Base-by-base conservation (phyloP, 35 echinoderm and acorn worm species). In the Strongylocentrotus purpuratus region DNA sequence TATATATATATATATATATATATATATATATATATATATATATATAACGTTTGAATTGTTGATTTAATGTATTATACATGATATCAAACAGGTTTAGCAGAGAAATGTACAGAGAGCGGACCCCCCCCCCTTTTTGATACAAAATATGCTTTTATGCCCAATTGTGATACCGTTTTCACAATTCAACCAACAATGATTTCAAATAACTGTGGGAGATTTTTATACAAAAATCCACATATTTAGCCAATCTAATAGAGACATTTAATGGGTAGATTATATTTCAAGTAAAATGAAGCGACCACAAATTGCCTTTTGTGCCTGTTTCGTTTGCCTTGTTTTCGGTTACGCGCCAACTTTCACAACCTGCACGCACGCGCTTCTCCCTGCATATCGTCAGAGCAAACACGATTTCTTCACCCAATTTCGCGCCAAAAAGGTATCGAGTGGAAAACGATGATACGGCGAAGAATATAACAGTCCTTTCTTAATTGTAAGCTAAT, bases 301-400 rank as follows among this genome's bases (percentile, higher is more conserved):
- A 78, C 65, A 78, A 28, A 28, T 78, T 78, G 65, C 28, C 25
- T 78, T 22, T 78, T 78, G 65, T 78, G 25, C 65, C 65, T 28
- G 45, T 58, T 93, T 93, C 91, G 91, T 93, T 93, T 93, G 48
- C 31, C 46, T 93, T 93, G 91, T 93, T 93, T 93, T 93, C 48
- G 91, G 91, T 93, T 93, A 93, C 91, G 91, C 91, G 91, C 45
- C 33, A 93, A 46, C n/a, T 50, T 48, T 47, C 91, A 31, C n/a
- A 58, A 47, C 91, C 91, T 5, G 31, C 33, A 89, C 13, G 31
- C 33, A 89, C 33, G 33, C 91, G 87, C 87, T 89, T 89, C 87
- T 46, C 46, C 25, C 91, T 46, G 28, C n/a, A n/a, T 93, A 47
- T 31, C 91, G 91, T 58, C 46, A 93, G 48, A 93, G 91, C 46